Evolutionary conservation across 2,888 invertebrate genomes (phyloP), one percentile per base, ranked within the genome.

Genomic region (Cryptocheilus praepositus): DNA sequence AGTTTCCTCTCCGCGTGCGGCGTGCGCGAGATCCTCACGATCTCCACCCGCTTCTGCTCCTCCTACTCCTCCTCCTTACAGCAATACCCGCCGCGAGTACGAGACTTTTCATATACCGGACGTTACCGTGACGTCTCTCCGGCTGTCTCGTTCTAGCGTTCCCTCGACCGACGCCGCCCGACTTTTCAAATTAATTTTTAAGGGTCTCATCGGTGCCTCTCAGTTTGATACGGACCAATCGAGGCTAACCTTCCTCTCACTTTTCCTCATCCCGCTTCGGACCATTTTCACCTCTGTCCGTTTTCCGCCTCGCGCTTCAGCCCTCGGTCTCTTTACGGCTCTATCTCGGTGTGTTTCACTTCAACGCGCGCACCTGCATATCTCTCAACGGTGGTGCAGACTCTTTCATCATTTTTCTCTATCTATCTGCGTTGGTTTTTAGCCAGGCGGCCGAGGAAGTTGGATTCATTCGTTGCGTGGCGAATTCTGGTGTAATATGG

Each of bases 161-260:
- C 25, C 25, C 25, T 25, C 25, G 25, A 64, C 51, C 57, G 52
- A 60, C 67, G 70, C 64, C 67, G 65, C 46, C 73, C 68, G 85
- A 85, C 84, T 86, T 85, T 79, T 61, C 71, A 83, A 83, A 86
- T 86, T 81, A 85, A 86, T 84, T 85, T 85, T 84, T 85, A 85
- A 85, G 82, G 77, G 81, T 74, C 71, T 67, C 71, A 70, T 64
- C 62, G 55, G 45, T 59, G 64, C 58, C 57, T n/a, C 67, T 59
- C 2, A 45, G 49, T 60, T 61, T 60, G 73, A 74, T 64, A 55
- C 16, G 53, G 56, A 36, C 66, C 44, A 56, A 53, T 53, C 59
- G 43, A 51, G 36, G 21, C 57, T 51, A 44, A 15, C 22, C 45
- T 45, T 21, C 45, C 19, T 60, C 52, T 52, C 19, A n/a, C 43